Evolutionary conservation across 2,797 vertebrate species (phyloP), one percentile per base, ranked within the genome.

Genomic region (Acanthornis magna): DNA sequence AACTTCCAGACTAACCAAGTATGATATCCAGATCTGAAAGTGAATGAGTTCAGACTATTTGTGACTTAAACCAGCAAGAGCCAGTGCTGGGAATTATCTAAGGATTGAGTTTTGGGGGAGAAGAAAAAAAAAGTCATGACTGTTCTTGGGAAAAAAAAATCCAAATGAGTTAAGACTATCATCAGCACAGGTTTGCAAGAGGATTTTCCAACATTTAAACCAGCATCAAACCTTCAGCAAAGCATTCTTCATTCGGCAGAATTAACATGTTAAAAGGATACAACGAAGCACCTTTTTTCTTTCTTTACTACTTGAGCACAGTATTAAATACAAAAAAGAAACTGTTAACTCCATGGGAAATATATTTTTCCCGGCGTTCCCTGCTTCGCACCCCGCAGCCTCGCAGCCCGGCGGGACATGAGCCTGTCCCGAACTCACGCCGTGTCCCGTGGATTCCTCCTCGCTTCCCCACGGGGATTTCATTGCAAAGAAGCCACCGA

Each of bases 351-450:
- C 16, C 3, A 8, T 0, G 6, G 40, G 17, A 54, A 72, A 36
- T 0, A 8, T 8, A 2, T 16, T 32, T 58, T 23, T 2, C n/a
- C 34, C 43, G 0, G 1, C 3, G 5, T 5, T 51, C 6, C 34
- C 15, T 5, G 1, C 12, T 38, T 4, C 20, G 18, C 2, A 22
- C 4, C 21, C 13, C 36, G 21, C 30, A 42, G 36, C 27, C 32
- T 3, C 21, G 3, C 43, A 21, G 4, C 16, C 15, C n/a, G 5
- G 5, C 2, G 16, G 45, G 45, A 4, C 51, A 6, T 53, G 7
- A 42, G 21, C 40, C 36, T 6, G 50, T 36, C 62, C 43, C 22
- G 16, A 40, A 1, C n/a, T 7, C 34, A 2, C 32, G 2, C 43
- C 17, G 12, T 8, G 43, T 3, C 48, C 42, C 62, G 13, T 0